Base-by-base conservation (phyloP, 2,888 invertebrate species). In the Arctia plantaginis region DNA sequence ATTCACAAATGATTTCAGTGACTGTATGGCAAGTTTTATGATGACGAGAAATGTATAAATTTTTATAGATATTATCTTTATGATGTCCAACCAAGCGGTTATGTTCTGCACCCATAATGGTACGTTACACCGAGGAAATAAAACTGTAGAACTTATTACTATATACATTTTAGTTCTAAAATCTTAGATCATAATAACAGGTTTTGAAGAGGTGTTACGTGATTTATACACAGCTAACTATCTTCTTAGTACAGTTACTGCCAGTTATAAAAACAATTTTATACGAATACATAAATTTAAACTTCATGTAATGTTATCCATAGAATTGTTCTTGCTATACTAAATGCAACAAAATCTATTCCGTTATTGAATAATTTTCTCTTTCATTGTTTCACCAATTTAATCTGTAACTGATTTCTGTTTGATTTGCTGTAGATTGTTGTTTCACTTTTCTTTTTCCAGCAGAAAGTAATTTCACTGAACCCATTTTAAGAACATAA, bases 21-120 rank as follows among this genome's bases (percentile, higher is more conserved):
- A 30, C 67, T 73, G 39, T 68, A 72, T 30, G 74, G 78, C 62
- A 73, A 59, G 66, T 79, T 74, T 71, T 79, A 72, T 74, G 69
- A 55, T 66, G 74, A 78, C 73, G 68, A 74, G 68, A 70, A 72
- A 73, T 73, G 74, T 71, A 74, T 73, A 66, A 70, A 76, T 68
- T 74, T 78, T 78, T 79, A 81, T 73, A 81, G 35, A 55, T 69
- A 84, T 80, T 70, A 77, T 81, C 80, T 84, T 77, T 77, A 70
- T 77, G 71, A 79, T 85, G 76, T 80, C 79, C 84, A 83, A 78
- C 84, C 74, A 80, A 84, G 82, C 88, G 81, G 79, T 82, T 84
- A 80, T 85, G 87, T 89, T 87, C 84, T 88, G 87, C 89, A 88
- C 85, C 81, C 88, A 87, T 89, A 87, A 82, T 80, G 82, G 72